Conservation (phyloP, 2,888 invertebrate genomes). For the Leptinotarsa juncta region DNA sequence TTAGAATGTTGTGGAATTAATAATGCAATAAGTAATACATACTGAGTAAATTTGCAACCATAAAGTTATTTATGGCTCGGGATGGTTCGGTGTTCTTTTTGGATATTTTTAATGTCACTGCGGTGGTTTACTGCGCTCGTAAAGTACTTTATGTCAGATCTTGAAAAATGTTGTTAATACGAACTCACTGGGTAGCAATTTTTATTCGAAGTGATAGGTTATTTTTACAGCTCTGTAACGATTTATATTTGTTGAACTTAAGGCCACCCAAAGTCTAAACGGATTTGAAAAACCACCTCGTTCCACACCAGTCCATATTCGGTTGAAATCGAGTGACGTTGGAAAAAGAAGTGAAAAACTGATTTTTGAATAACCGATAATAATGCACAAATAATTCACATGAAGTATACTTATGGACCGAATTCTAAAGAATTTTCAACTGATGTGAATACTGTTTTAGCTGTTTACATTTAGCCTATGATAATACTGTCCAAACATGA, state of each 20-base stretch:
- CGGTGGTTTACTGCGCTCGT: slow-evolving; percentile 11
- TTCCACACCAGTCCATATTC: no score
- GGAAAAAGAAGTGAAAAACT: no score
- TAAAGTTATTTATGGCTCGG: slow-evolving; percentile 22
- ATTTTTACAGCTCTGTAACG: neutral
- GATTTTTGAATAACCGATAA: no score
- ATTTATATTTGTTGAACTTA: neutral
- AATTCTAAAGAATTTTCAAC: no score
- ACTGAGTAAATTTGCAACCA: slow-evolving; percentile 28
- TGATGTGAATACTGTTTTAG: no score
- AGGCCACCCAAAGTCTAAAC: slow-evolving; percentile 7
- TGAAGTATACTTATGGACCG: no score
- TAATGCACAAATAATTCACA: no score
- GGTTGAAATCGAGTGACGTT: no score
- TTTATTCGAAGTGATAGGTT: slow-evolving; percentile 7
- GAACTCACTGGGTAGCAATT: slow-evolving; percentile 1
- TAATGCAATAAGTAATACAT: slow-evolving; percentile 28
- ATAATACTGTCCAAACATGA: no score
- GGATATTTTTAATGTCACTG: slow-evolving; percentile 9
- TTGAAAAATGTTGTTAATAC: slow-evolving; percentile 23
- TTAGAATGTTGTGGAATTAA: slow-evolving; percentile 26
- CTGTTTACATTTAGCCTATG: no score
- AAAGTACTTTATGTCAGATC: slow-evolving; percentile 23
- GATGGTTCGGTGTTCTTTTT: slow-evolving; percentile 19
- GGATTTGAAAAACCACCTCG: no score